Evolutionary conservation across 1,140 invertebrate genomes (phyloP).

Genomic region (Teleopsis dalmanni): DNA sequence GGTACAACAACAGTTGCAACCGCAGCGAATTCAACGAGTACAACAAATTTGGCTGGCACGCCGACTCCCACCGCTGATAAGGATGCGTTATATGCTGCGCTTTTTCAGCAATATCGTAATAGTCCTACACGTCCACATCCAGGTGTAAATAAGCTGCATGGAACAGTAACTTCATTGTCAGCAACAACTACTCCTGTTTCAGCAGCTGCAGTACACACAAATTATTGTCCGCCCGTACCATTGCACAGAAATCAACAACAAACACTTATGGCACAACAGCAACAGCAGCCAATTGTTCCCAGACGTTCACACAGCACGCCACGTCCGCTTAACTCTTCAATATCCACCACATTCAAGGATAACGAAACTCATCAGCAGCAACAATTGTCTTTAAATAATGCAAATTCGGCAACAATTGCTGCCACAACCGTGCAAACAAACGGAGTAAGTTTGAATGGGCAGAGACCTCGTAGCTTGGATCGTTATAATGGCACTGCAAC

Average conservation of each 20-base stretch:
- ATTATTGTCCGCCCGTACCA: conserved; percentile 10
- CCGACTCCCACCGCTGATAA: conserved; percentile 21
- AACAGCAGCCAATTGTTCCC: conserved; percentile 26
- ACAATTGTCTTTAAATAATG: too few species aligned
- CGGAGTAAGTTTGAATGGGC: conserved; percentile 25
- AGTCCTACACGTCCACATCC: conserved; percentile 30
- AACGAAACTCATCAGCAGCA: conserved; percentile 13
- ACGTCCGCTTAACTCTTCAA: conserved; percentile 14
- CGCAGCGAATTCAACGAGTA: neutral
- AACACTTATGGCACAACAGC: conserved; percentile 13
- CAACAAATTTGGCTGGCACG: too few species aligned
- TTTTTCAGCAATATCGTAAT: conserved; percentile 37
- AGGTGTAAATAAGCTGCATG: conserved; percentile 12
- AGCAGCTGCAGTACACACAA: neutral
- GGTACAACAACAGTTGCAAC: neutral
- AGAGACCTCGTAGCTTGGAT: conserved; percentile 38
- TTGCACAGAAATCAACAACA: conserved; percentile 9
- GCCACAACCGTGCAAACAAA: conserved; percentile 13
- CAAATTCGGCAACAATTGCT: neutral
- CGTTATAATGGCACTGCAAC: conserved; percentile 26
- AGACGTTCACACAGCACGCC: conserved; percentile 40
- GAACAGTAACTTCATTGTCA: conserved; percentile 2
- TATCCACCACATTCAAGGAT: too few species aligned
- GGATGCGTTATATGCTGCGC: conserved; percentile 32
- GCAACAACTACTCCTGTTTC: neutral